Base-by-base conservation (phyloP, 2,113 vertebrate species). In the Tenebrosternarchus preto region DNA sequence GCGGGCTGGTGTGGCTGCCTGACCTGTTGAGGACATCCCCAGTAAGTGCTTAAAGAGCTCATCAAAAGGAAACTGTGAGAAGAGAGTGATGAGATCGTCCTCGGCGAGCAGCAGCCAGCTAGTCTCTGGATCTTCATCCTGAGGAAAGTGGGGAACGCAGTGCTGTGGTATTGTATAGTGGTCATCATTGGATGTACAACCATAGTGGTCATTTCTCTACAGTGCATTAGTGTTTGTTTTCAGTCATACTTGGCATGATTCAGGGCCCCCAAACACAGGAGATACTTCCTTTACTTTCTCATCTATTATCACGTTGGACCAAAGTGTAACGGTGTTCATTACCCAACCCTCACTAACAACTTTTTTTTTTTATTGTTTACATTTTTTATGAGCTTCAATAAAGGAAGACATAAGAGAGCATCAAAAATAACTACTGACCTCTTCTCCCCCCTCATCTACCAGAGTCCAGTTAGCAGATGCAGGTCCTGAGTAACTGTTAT, bases 391-490 rank as follows among this genome's bases (percentile, higher is more conserved):
- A 5, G 39, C 6, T 43, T 43, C 39, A 43, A 43, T 9, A 43
- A 2, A 9, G 39, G 11, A 15, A 46, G 11, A 50, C 17, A 55
- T 84, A 31, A 31, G 22, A n/a, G n/a, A n/a, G n/a, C n/a, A n/a
- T n/a, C 1, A 9, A 24, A 25, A 64, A 22, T 16, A 72, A 15
- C 31, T 25, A 75, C 79, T 46, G 88, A 99, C 98, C 95, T 99
- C 98, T 87, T 99, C 98, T 86, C 98, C 97, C 50, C 94, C 97
- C 90, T 99, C 98, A 84, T 99, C 98, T 9, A 99, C 98, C 22
- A 98, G 87, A 0, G 95, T 99, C 98, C 98, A 99, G 82, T 95
- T 96, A 7, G 95, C 96, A 56, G 96, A 96, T 3, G 91, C 94
- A 7, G 93, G 93, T 55, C 90, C 96, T n/a, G 92, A 94, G 0